Conservation (phyloP, 2,113 vertebrate species). For the Fregata magnificens region DNA sequence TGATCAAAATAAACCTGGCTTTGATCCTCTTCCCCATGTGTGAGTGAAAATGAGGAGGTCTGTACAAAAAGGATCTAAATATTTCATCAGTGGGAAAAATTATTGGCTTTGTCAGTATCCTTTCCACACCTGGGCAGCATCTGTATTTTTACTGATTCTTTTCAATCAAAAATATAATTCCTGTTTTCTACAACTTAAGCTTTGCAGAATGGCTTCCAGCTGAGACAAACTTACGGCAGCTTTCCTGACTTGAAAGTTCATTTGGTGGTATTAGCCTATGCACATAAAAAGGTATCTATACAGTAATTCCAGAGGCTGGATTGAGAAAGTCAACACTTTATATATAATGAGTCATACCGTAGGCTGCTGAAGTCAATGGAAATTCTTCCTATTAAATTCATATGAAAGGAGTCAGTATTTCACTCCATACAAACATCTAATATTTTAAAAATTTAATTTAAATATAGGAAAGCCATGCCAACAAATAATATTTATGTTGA, state of each 20-base stretch:
- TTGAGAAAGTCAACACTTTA: neutral
- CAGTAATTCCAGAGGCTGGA: neutral
- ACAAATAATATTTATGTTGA: neutral
- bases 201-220: neutral
- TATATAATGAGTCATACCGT: neutral
- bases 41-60: neutral
- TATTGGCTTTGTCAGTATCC: neutral
- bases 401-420: neutral
- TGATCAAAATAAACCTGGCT: neutral
- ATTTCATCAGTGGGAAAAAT: neutral
- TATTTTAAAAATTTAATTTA: neutral
- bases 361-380: neutral
- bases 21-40: neutral
- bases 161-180: neutral
- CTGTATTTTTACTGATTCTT: neutral
- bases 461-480: neutral
- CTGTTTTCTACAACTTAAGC: neutral
- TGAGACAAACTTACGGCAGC: rapidly evolving
- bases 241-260: neutral
- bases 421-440: neutral
- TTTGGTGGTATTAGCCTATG: neutral
- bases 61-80: neutral
- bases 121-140: neutral
- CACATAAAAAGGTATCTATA: neutral
- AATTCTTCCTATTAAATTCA: neutral